Conservation (phyloP, 2,797 vertebrate genomes). For the Acrossocheilus wenchowensis region DNA sequence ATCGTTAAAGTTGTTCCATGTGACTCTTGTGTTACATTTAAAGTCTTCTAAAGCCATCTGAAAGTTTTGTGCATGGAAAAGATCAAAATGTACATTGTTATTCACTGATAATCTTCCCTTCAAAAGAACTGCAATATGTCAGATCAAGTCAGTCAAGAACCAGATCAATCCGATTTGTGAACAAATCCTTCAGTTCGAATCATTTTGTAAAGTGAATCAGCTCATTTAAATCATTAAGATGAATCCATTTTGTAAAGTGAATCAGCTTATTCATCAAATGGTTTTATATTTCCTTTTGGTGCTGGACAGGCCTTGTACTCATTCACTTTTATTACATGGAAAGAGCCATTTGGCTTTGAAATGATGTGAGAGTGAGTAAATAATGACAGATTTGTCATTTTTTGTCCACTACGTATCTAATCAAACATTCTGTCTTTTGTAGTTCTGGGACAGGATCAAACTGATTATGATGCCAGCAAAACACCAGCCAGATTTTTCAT, state of each 20-base stretch:
- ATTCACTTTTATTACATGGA: not conserved
- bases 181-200: not conserved
- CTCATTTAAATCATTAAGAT: not conserved
- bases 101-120: not conserved
- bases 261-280: not conserved
- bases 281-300: not conserved
- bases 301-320: not conserved
- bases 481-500: slow-evolving; percentile 92
- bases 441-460: slow-evolving; percentile 98
- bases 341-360: not conserved
- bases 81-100: not conserved
- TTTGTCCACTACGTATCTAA: not conserved
- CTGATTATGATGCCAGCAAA: slow-evolving; percentile 97
- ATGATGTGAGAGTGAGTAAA: not conserved
- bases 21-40: not conserved
- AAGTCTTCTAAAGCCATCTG: not conserved
- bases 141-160: not conserved
- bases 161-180: not conserved
- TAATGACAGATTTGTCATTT: not conserved
- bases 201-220: not conserved
- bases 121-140: not conserved
- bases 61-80: not conserved
- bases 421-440: not conserved
- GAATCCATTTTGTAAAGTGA: not conserved
- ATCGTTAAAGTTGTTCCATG: not conserved